Evolutionary conservation across 2,888 invertebrate species (phyloP).

Genomic region (Rhimphoctona megacephalus): DNA sequence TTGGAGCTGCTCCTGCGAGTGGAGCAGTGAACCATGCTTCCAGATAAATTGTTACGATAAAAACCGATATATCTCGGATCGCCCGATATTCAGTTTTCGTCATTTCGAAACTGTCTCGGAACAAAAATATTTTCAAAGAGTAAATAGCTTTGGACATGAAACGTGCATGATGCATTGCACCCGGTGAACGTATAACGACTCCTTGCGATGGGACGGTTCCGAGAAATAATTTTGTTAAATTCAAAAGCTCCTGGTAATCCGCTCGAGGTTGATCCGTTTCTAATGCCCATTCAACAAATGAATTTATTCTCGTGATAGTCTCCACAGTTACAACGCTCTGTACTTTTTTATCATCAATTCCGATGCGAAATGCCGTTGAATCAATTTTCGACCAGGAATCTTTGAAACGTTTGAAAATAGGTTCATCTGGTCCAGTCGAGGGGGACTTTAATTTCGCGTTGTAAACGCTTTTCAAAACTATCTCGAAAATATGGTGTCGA

Average conservation of each 20-base stretch:
- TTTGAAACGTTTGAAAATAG: constrained; percentile 70
- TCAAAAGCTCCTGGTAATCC: constrained; percentile 59
- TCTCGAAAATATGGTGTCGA: constrained; percentile 58
- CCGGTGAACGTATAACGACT: constrained; percentile 42
- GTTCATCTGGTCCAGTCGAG: constrained; percentile 69
- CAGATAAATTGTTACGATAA: constrained; percentile 56
- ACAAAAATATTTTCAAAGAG: constrained; percentile 59
- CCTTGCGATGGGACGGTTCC: constrained; percentile 25
- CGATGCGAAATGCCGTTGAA: constrained; percentile 38
- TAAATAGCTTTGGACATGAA: constrained; percentile 62
- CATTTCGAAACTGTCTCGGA: constrained; percentile 46
- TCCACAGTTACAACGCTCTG: constrained; percentile 31
- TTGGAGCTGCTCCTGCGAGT: constrained; percentile 37
- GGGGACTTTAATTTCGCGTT: constrained; percentile 65
- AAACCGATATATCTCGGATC: constrained; percentile 54
- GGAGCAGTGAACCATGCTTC: constrained; percentile 52
- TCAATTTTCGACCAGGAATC: constrained; percentile 64
- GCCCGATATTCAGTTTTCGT: constrained; percentile 43
- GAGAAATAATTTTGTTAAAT: constrained; percentile 51
- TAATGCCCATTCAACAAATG: constrained; percentile 37
- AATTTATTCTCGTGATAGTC: constrained; percentile 42
- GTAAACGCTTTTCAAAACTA: constrained; percentile 67
- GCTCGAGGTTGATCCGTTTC: constrained; percentile 47
- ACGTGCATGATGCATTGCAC: constrained; percentile 56
- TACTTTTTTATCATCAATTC: constrained; percentile 50